These are phyloP conservation scores for Salarias fasciatus DNA, from an alignment of 2,797 vertebrate species.

Conservation along the genomic window DNA sequence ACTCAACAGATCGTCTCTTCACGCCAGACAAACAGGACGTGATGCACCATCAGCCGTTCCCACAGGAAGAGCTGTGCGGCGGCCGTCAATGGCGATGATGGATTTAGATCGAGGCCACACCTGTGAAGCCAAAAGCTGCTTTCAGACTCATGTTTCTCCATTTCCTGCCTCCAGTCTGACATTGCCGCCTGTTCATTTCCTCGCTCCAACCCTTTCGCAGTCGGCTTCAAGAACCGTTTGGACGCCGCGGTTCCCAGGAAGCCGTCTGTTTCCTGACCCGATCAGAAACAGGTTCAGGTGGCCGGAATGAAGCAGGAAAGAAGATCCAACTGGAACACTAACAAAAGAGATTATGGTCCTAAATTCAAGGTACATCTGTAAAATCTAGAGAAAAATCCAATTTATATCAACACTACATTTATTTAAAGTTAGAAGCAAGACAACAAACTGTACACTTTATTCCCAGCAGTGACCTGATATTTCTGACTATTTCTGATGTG, in stretches of 20 bases:
- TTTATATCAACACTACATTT: no score
- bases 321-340: not conserved
- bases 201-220: constrained; percentile 26
- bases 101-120: constrained; percentile 72
- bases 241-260: constrained; percentile 64
- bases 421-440: no score
- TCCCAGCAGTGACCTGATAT: no score
- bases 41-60: constrained; percentile 37
- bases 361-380: no score
- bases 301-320: constrained; percentile 22
- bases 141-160: constrained; percentile 21
- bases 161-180: constrained; percentile 52
- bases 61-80: constrained; percentile 56
- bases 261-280: constrained; percentile 76
- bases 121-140: constrained; percentile 44
- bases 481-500: no score
- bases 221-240: constrained; percentile 50
- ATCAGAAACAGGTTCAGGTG: constrained; percentile 5
- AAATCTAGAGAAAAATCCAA: no score
- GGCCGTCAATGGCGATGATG: constrained; percentile 38
- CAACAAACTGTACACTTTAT: no score
- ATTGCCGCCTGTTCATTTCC: constrained; percentile 48
- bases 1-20: not conserved
- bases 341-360: not conserved
- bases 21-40: constrained; percentile 66